Conservation (phyloP, 2,113 vertebrate species). For the Cynocephalus volans region DNA sequence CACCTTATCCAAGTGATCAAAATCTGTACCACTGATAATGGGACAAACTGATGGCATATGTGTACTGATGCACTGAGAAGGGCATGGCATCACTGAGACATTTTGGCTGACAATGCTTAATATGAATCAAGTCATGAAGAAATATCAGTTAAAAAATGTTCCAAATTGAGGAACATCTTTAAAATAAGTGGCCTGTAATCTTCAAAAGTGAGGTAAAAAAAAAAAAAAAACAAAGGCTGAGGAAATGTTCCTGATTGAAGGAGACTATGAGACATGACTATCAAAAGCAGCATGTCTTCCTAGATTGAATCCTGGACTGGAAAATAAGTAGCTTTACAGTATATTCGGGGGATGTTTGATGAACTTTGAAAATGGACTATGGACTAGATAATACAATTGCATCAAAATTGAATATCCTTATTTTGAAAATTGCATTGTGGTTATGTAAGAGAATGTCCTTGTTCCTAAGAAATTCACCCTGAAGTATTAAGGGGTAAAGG, state of each 20-base stretch:
- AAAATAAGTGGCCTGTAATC: background rate
- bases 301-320: background rate
- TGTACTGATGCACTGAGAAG: background rate
- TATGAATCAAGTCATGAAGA: background rate
- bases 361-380: background rate
- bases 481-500: background rate
- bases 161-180: background rate
- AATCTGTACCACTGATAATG: background rate
- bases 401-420: background rate
- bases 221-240: background rate
- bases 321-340: background rate
- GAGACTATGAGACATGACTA: background rate
- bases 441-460: constrained; percentile 33
- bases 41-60: background rate
- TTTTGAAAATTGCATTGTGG: constrained; percentile 16
- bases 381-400: background rate
- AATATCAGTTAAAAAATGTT: background rate
- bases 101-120: background rate
- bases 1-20: background rate
- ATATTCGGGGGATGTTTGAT: background rate
- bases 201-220: background rate
- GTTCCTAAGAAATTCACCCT: background rate
- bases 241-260: background rate
- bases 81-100: background rate
- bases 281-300: background rate